Evolutionary conservation across 2,888 invertebrate species (phyloP).

Genomic region (Ellobium chinense): DNA sequence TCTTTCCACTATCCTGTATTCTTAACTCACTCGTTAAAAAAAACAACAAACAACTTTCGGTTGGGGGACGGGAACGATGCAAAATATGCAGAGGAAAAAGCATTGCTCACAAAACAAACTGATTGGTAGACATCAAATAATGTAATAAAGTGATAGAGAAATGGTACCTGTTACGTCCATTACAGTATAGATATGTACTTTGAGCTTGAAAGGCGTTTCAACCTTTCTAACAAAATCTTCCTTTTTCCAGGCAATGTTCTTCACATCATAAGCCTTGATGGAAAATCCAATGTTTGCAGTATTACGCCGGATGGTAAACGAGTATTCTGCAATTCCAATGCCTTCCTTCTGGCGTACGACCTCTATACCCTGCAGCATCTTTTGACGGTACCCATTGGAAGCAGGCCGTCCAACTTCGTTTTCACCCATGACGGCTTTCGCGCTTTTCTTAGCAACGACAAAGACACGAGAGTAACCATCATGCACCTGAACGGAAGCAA

Average conservation of each 20-base stretch:
- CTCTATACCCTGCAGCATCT: conserved; percentile 68
- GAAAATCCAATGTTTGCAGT: conserved; percentile 66
- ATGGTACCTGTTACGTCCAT: too few relatives aligned
- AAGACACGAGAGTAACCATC: conserved; percentile 67
- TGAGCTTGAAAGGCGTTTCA: too few relatives aligned
- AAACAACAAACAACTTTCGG: too few relatives aligned
- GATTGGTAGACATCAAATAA: too few relatives aligned
- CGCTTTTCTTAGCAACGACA: conserved; percentile 66
- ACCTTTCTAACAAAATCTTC: too few relatives aligned
- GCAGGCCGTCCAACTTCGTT: conserved; percentile 63
- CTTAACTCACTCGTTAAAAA: too few relatives aligned
- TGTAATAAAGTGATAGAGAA: too few relatives aligned
- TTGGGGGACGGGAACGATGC: too few relatives aligned
- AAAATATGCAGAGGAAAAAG: too few relatives aligned
- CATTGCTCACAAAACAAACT: too few relatives aligned
- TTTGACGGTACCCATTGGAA: conserved; percentile 62
- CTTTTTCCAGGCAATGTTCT: conserved; percentile 63
- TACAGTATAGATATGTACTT: too few relatives aligned
- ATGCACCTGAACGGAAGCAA: conserved; percentile 68
- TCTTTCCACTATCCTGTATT: too few relatives aligned
- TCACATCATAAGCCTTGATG: conserved; percentile 71
- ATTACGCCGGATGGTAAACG: conserved; percentile 70
- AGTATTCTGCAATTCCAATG: conserved; percentile 73
- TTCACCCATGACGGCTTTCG: conserved; percentile 68
- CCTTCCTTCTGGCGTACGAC: conserved; percentile 69